Conservation (phyloP, 2,797 vertebrate genomes). For the Momotus momota region DNA sequence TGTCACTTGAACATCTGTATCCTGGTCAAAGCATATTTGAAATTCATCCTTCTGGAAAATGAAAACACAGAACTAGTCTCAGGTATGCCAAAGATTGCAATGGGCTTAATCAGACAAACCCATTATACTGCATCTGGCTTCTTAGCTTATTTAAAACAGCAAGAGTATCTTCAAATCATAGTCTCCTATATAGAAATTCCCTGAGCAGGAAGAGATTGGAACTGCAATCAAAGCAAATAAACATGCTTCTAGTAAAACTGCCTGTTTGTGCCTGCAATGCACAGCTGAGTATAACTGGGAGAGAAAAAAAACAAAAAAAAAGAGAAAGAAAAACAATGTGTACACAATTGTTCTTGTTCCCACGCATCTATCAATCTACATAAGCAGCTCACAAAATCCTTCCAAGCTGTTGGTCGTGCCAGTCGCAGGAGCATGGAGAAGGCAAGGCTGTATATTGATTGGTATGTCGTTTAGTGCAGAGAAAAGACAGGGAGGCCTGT, state of each 20-base stretch:
- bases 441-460: background rate
- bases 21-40: background rate
- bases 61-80: background rate
- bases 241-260: background rate
- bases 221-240: background rate
- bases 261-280: background rate
- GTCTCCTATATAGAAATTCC: background rate
- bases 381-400: background rate
- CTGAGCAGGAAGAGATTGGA: background rate
- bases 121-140: background rate
- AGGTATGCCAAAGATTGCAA: background rate
- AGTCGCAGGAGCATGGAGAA: background rate
- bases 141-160: background rate
- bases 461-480: background rate
- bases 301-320: no score
- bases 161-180: background rate
- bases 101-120: background rate
- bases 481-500: background rate
- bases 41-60: conserved; percentile 12
- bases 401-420: background rate
- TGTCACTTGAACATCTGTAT: conserved; percentile 14
- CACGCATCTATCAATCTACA: fast-evolving
- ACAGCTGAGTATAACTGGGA: background rate
- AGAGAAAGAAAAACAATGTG: fast-evolving
- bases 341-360: background rate